phyloP scores from a whole-genome alignment of 2,888 invertebrate species.

The Perizoma flavofasciatum region DNA sequence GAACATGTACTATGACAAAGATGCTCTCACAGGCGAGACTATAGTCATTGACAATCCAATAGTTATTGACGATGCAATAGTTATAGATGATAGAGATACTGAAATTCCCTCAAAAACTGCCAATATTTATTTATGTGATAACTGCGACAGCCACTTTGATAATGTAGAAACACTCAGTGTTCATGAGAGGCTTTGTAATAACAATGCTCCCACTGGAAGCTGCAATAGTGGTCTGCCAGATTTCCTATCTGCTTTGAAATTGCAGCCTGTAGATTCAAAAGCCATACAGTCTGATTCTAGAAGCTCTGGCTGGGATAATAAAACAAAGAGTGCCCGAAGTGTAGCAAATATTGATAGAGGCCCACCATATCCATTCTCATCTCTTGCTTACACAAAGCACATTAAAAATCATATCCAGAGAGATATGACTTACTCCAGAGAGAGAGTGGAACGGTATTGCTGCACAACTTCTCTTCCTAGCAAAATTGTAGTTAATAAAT shows the following conservation, averaged over 20 bases:
- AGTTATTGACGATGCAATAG: constrained; percentile 27
- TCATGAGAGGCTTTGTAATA: constrained; percentile 78
- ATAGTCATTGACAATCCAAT: constrained; percentile 22
- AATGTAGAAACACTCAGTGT: constrained; percentile 65
- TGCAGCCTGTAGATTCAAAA: constrained; percentile 53
- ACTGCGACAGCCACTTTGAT: constrained; percentile 89
- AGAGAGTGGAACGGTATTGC: constrained; percentile 75
- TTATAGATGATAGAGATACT: constrained; percentile 19
- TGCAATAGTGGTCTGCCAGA: constrained; percentile 63
- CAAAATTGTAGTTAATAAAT: constrained; percentile 68
- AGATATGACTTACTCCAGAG: constrained; percentile 65
- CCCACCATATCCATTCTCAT: constrained; percentile 78
- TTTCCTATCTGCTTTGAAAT: constrained; percentile 70
- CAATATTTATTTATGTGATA: constrained; percentile 90
- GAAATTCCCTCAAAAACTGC: constrained; percentile 81
- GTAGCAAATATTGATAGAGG: constrained; percentile 68
- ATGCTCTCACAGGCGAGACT: constrained; percentile 8
- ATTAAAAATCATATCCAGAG: constrained; percentile 61
- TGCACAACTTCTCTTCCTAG: constrained; percentile 56
- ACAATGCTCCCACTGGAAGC: constrained; percentile 53
- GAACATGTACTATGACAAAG: constrained; percentile 84
- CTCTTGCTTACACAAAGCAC: constrained; percentile 71
- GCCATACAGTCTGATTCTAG: constrained; percentile 35
- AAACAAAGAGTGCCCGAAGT: constrained; percentile 63
- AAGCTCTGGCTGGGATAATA: constrained; percentile 45